These are phyloP conservation scores for Lordiphosa stackelbergi DNA, from an alignment of 1,140 invertebrate species.

Conservation along the genomic window DNA sequence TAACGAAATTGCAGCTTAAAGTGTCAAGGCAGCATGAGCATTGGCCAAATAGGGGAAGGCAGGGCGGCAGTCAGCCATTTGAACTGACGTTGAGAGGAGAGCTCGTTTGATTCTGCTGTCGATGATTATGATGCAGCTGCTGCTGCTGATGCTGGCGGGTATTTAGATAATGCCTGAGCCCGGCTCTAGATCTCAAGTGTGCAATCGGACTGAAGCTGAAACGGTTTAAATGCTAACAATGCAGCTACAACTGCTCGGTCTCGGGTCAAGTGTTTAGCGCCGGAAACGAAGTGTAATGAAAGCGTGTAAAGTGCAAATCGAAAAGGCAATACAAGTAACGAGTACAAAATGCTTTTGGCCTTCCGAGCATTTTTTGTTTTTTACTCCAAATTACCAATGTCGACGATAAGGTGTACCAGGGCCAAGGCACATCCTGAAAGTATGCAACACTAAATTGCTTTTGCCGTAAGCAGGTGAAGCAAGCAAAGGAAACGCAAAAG, in stretches of 20 bases:
- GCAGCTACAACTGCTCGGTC: conserved; percentile 30
- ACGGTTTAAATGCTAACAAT: conserved; percentile 62
- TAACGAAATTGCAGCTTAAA: conserved; percentile 76
- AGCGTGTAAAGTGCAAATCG: conserved; percentile 74
- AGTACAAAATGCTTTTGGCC: conserved; percentile 36
- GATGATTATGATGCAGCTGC: conserved; percentile 57
- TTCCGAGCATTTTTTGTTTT: conserved; percentile 8
- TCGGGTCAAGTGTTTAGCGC: conserved; percentile 53
- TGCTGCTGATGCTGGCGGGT: conserved; percentile 39
- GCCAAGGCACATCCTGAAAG: conserved; percentile 48
- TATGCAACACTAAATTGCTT: conserved; percentile 25
- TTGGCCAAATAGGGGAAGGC: background rate
- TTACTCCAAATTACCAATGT: conserved; percentile 69
- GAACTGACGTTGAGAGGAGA: conserved; percentile 46
- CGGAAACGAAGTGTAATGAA: conserved; percentile 74
- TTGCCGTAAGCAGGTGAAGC: conserved; percentile 16
- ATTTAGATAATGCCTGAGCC: conserved; percentile 46
- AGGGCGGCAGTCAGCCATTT: conserved; percentile 33
- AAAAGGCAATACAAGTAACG: conserved; percentile 71
- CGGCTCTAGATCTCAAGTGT: conserved; percentile 49
- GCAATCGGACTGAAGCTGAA: conserved; percentile 52
- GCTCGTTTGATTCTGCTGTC: conserved; percentile 46
- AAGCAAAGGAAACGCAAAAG: conserved; percentile 31
- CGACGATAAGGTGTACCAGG: conserved; percentile 40
- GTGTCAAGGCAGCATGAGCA: conserved; percentile 61